Evolutionary conservation across 2,113 vertebrate genomes (phyloP), one percentile per base, ranked within the genome.

Genomic region (Hippocampus barbouri): DNA sequence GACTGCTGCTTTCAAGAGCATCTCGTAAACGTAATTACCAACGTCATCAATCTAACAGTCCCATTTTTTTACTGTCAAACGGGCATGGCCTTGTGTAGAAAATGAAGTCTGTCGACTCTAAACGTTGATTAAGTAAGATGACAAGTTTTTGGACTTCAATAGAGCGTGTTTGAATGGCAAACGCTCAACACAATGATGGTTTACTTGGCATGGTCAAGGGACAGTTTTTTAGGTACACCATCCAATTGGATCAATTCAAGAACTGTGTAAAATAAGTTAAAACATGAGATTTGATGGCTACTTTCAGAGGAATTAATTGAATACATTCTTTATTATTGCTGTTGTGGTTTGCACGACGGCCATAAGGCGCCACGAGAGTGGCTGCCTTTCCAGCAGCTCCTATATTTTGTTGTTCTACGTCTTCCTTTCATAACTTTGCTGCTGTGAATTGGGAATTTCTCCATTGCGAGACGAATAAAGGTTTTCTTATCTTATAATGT

Each of bases 1-100:
- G 27, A 18, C 41, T 77, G 81, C 74, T 77, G 82, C 78, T n/a
- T 84, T 81, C 77, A 75, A 8, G 68, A 49, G 73, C 66, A 38
- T 68, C 66, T 68, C 73, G 68, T 69, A 71, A 86, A 76, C 27
- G 53, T 45, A 10, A 56, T 5, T 5, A 45, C 4, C 16, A 0
- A 2, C n/a, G 0, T 54, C 59, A 54, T 71, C 27, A 8, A 63
- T 69, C 21, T 60, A 45, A n/a, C 43, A 9, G 40, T 43, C 40
- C n/a, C 25, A 27, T 63, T n/a, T 12, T 64, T 64, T n/a, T 41
- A 66, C n/a, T 27, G 41, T 65, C 41, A 66, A 25, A 45, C 14
- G n/a, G 45, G 47, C 43, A 47, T 5, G n/a, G 6, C 27, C 47
- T 66, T 4, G 41, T 12, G 63, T 25, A 45, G 11, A 9, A 25